A percentile compares a stretch with the other conserved stretches of the same genome.
Conservation (phyloP, 2,113 vertebrate species). For the Gavialis gangeticus region DNA sequence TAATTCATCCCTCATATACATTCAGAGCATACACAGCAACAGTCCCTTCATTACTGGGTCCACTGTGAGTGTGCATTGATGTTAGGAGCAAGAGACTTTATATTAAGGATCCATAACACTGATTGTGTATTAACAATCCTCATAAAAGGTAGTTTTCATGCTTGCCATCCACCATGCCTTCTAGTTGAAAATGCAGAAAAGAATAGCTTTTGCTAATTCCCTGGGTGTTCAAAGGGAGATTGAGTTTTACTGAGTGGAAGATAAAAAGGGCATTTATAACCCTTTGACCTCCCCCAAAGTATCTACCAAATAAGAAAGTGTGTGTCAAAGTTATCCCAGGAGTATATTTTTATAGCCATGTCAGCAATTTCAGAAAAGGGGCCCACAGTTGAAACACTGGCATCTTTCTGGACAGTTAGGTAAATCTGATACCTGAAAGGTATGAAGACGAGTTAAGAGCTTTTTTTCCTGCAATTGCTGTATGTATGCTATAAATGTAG, state of each 20-base stretch:
- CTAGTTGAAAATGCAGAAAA: not conserved
- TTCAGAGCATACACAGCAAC: slow-evolving; percentile 61
- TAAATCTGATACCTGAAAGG: slow-evolving; percentile 34
- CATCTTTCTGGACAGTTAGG: slow-evolving; percentile 20
- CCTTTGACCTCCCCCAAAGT: not conserved
- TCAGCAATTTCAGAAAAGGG: not conserved
- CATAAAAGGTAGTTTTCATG: not conserved
- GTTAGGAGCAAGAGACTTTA: slow-evolving; percentile 58
- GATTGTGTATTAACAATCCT: not conserved
- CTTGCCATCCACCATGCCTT: slow-evolving; percentile 27
- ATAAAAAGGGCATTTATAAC: slow-evolving; percentile 5
- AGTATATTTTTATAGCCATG: not conserved
- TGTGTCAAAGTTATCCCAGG: not conserved
- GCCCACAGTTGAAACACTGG: slow-evolving; percentile 19
- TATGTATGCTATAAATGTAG: slow-evolving; percentile 48
- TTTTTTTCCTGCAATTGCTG: slow-evolving; percentile 53
- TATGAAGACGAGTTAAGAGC: slow-evolving; percentile 5
- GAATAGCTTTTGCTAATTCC: slow-evolving; percentile 1
- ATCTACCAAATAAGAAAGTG: not conserved
- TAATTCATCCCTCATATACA: slow-evolving; percentile 59
- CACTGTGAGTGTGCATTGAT: slow-evolving; percentile 55
- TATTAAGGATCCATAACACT: slow-evolving; percentile 1
- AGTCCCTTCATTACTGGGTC: slow-evolving; percentile 53
- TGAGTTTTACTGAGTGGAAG: not conserved
- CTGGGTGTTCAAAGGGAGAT: not conserved